A percentile compares a stretch with the other conserved stretches of the same genome.
Conservation (phyloP, 2,888 invertebrate species). For the Monochamus alternatus region DNA sequence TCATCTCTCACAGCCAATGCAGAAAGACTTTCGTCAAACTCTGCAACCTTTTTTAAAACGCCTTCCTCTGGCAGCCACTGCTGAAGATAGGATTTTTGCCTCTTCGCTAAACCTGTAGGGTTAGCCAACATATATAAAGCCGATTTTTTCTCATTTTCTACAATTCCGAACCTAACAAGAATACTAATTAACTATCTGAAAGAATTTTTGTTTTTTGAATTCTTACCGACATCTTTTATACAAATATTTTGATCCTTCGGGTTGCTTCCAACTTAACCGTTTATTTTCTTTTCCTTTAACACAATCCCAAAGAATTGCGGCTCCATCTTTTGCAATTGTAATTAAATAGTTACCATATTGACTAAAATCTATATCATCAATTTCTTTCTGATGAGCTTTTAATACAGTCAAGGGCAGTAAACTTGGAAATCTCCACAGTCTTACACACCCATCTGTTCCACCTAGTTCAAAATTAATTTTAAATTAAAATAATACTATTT, state of each 20-base stretch:
- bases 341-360: conserved; percentile 83
- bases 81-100: conserved; percentile 83
- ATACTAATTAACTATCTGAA: neutral
- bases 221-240: conserved; percentile 85
- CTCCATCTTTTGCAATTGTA: conserved; percentile 91
- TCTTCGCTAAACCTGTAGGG: conserved; percentile 82
- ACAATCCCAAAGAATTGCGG: conserved; percentile 86
- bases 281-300: conserved; percentile 78
- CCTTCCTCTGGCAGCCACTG: conserved; percentile 82
- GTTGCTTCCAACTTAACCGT: conserved; percentile 83
- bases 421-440: conserved; percentile 92
- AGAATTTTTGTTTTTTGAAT: conserved; percentile 18
- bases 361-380: conserved; percentile 95
- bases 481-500: neutral
- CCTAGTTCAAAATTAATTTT: conserved; percentile 65
- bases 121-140: conserved; percentile 88
- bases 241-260: conserved; percentile 85
- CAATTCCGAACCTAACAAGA: conserved; percentile 77
- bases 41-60: conserved; percentile 73
- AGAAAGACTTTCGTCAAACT: conserved; percentile 84
- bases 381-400: conserved; percentile 89
- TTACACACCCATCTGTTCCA: conserved; percentile 89
- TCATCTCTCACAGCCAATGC: conserved; percentile 92
- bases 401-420: conserved; percentile 81
- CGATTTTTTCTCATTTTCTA: conserved; percentile 79